Percentiles rank a stretch among this genome's conserved stretches.
Evolutionary conservation across 2,797 vertebrate species (phyloP).

Genomic region (Anguilla megastoma): DNA sequence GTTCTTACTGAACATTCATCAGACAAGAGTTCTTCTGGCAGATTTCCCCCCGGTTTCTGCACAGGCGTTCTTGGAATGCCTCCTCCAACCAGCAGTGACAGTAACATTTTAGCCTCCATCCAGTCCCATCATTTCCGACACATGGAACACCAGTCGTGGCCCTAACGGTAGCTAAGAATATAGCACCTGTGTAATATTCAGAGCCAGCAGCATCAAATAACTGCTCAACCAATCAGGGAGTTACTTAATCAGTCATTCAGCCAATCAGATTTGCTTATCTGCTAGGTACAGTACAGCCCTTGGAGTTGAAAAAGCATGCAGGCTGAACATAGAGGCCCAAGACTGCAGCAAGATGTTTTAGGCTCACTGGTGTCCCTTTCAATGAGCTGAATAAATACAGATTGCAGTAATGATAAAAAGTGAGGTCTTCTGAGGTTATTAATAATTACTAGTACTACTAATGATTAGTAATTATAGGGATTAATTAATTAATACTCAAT

Average conservation of each 20-base stretch:
- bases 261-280: not conserved
- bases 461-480: not conserved
- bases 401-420: not conserved
- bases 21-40: not conserved
- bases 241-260: not conserved
- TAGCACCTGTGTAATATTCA: not conserved
- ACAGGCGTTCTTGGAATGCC: not conserved
- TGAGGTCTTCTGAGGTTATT: not conserved
- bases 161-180: not conserved
- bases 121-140: not conserved
- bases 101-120: not conserved
- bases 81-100: not conserved
- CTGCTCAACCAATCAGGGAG: not conserved
- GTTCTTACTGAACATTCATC: conserved; percentile 4
- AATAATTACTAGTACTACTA: conserved; percentile 1
- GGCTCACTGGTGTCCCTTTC: not conserved
- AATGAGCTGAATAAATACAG: conserved; percentile 1
- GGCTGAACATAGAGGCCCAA: not conserved
- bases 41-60: not conserved
- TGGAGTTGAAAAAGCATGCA: not conserved
- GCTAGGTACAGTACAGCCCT: not conserved
- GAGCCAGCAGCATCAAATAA: not conserved
- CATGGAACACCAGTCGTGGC: not conserved
- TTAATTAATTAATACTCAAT: not conserved
- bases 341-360: not conserved